Base-by-base conservation (phyloP, 35 echinoderm and acorn worm species). In the Apostichopus japonicus region DNA sequence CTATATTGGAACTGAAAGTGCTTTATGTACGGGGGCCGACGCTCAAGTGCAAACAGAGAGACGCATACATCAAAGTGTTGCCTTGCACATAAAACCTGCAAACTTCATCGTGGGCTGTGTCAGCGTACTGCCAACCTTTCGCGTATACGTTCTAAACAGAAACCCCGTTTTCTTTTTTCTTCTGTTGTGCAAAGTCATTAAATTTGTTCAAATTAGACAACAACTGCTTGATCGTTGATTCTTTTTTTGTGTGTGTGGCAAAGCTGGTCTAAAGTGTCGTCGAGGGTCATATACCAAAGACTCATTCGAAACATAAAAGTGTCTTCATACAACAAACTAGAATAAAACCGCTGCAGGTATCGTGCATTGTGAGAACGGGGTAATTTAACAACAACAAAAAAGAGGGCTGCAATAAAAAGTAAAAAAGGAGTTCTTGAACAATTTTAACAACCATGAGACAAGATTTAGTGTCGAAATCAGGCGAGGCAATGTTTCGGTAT, bases 401-500 rank as follows among this genome's bases (percentile, higher is more conserved):
- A 44, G n/a, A 44, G 1, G 33, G 33, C 33, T 44, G 33, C 33
- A 44, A 44, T 44, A 44, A 44, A 44, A 44, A 44, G 0, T 4
- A 44, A 44, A 44, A 44, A 3, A 4, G 33, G 33, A 44, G 79
- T 53, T 54, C 51, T 83, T 83, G 33, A 54, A 79, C 22, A 83
- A 52, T 55, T 83, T 83, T 67, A 83, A 55, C 79, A 83, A 83
- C 79, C 79, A 83, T 83, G 79, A 83, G 79, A 54, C 79, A 54
- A 83, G 79, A 83, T 44, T 55, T 83, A 83, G 54, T 83, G 79
- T 55, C 79, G 3, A 83, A 83, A 54, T 55, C 79, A 83, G 79
- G 79, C n/a, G 79, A 83, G 11, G 51, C 79, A 83, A 83, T 83
- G 79, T 83, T 83, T 83, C 79, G 79, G 52, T 83, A 83, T 21